Percentiles rank a stretch among this genome's conserved stretches.
Conservation (phyloP, 2,797 vertebrate genomes). For the Esox masquinongy region DNA sequence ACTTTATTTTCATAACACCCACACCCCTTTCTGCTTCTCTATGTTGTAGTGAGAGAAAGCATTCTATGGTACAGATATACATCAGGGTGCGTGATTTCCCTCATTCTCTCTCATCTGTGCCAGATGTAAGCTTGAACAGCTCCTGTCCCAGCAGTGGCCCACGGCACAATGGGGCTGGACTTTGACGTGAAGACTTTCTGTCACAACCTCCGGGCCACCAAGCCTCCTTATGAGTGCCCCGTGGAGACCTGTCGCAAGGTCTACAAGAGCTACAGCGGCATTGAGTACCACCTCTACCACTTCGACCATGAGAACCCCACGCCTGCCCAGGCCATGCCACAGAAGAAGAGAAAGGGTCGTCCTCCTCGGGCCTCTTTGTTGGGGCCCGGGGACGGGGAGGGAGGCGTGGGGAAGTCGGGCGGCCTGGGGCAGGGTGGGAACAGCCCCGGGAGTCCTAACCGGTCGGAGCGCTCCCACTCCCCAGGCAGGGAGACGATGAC, state of each 20-base stretch:
- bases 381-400: constrained; percentile 74
- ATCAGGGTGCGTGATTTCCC: background rate
- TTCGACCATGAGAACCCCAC: constrained; percentile 97
- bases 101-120: constrained; percentile 36
- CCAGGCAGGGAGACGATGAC: constrained; percentile 96
- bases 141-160: constrained; percentile 61
- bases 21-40: background rate
- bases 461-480: constrained; percentile 90
- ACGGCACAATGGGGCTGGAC: constrained; percentile 92
- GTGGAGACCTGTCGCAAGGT: constrained; percentile 96
- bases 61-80: background rate
- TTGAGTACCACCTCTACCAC: constrained; percentile 98
- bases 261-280: constrained; percentile 98
- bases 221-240: constrained; percentile 96
- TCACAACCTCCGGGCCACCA: constrained; percentile 95
- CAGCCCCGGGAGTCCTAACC: constrained; percentile 85
- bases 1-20: background rate
- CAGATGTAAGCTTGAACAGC: constrained; percentile 79
- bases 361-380: constrained; percentile 88
- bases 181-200: constrained; percentile 99
- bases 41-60: background rate
- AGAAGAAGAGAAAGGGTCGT: constrained; percentile 95
- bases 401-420: constrained; percentile 67
- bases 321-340: constrained; percentile 83
- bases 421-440: constrained; percentile 75